Evolutionary conservation across 2,888 invertebrate genomes (phyloP), one percentile per base, ranked within the genome.

Genomic region (Apotomis turbidana): DNA sequence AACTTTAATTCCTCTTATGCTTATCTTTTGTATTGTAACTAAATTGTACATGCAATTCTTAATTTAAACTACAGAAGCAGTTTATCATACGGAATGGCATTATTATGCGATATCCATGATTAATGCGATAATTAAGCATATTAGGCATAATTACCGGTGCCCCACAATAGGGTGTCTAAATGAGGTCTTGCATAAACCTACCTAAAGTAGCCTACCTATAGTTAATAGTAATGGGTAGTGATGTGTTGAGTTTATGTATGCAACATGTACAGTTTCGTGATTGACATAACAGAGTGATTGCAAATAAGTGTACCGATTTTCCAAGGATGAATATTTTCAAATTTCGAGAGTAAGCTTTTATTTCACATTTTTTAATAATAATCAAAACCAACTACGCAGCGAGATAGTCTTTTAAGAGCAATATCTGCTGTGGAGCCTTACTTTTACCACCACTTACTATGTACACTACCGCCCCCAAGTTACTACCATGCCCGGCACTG

Each of bases 101-200:
- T 63, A 72, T 72, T 72, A 72, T 68, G 68, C 68, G 44, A 38
- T 58, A 68, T 58, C 58, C 36, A 27, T 68, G 72, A 72, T 72
- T 68, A 59, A 72, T 72, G 68, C 13, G 59, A 54, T 68, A 54
- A 68, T 72, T 72, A 63, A 46, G 68, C 72, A 68, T 71, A 68
- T 72, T 72, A 63, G 58, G 68, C 71, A 68, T 71, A 68, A 72
- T 68, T 68, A 68, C 54, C 61, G 60, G 61, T 15, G 46, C 60
- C 15, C 60, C 49, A 71, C 68, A 72, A 72, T 68, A 46, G 68
- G 46, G 13, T 63, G 8, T 51, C 52, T 58, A 63, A 63, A 63
- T 52, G 52, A 59, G 52, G 58, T 63, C 5, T 64, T 55, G 15
- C 27, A 44, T 44, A 44, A 6, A 64, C 44, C 55, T 64, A 55